phyloP scores from a whole-genome alignment of 2,113 vertebrate species.

The Chunga burmeisteri region DNA sequence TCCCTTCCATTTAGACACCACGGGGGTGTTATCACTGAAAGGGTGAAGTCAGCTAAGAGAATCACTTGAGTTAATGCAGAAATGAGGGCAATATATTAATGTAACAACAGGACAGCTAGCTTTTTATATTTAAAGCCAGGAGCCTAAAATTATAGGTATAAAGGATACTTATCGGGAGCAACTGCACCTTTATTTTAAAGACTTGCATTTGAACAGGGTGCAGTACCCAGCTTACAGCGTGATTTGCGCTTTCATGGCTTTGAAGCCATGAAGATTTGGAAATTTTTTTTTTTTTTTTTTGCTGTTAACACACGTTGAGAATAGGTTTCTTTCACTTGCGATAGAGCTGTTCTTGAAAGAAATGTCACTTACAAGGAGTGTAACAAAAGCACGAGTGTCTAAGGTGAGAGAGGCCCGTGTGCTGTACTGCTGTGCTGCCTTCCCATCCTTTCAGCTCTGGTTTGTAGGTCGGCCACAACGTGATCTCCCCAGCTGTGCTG shows the following conservation, averaged over 20 bases:
- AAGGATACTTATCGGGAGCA: neutral
- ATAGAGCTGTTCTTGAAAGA: neutral
- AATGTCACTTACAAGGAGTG: neutral
- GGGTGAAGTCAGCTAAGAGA: conserved; percentile 3
- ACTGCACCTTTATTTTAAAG: neutral
- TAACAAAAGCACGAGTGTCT: neutral
- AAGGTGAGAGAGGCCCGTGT: rapidly evolving
- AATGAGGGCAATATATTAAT: conserved; percentile 39
- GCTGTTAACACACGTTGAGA: neutral
- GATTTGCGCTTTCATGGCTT: rapidly evolving
- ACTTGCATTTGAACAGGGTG: neutral
- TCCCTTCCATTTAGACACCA: conserved; percentile 24
- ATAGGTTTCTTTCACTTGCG: neutral
- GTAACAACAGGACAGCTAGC: neutral
- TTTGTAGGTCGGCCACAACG: neutral
- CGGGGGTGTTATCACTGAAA: neutral
- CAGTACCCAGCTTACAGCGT: neutral
- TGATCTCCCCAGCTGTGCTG: neutral
- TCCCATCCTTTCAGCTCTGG: neutral
- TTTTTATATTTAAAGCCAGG: neutral
- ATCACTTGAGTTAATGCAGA: conserved; percentile 38
- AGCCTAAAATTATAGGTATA: neutral
- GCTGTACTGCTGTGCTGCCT: neutral
- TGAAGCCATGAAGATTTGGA: neutral
- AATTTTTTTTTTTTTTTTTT: neutral